Evolutionary conservation across 1,140 invertebrate genomes (phyloP), one percentile per base, ranked within the genome.

Genomic region (Phymastichus coffea): DNA sequence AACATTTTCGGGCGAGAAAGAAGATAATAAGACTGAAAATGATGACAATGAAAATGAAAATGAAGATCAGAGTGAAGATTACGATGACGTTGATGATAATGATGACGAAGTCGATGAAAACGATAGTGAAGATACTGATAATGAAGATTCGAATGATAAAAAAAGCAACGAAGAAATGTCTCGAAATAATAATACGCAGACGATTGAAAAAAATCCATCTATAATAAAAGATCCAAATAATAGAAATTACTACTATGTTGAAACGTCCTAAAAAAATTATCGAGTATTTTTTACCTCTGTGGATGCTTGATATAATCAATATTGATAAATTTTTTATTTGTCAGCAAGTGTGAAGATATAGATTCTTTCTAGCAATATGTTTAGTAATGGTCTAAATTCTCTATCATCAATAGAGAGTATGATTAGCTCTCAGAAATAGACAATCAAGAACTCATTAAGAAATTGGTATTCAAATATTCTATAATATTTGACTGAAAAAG

Each of bases 221-320:
- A n/a, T 63, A 19, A 57, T 67, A 15, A 53, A 59, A 14, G 64
- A 67, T 25, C 66, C 66, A 0, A 59, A 52, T 19, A 54, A 56
- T 55, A 60, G 66, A 35, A 47, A 38, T 10, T 67, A 67, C 38
- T 67, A 56, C 28, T 67, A 67, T 41, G 61, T 64, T 6, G 52
- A 61, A 61, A 22, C 15, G n/a, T 10, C 49, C 40, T 25, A n/a
- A n/a, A 53, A 28, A 38, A 44, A 22, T 33, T 20, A 44, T 14
- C 19, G 14, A 44, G 19, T 43, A 28, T 15, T 25, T 30, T 28
- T 14, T 49, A 57, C 25, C 38, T 19, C 41, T 7, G 4, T 51
- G n/a, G n/a, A n/a, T n/a, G n/a, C n/a, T n/a, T n/a, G n/a, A n/a
- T n/a, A n/a, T n/a, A n/a, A n/a, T n/a, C n/a, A n/a, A n/a, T n/a